phyloP scores from a whole-genome alignment of 2,797 vertebrate species.

The Thamnophis elegans region DNA sequence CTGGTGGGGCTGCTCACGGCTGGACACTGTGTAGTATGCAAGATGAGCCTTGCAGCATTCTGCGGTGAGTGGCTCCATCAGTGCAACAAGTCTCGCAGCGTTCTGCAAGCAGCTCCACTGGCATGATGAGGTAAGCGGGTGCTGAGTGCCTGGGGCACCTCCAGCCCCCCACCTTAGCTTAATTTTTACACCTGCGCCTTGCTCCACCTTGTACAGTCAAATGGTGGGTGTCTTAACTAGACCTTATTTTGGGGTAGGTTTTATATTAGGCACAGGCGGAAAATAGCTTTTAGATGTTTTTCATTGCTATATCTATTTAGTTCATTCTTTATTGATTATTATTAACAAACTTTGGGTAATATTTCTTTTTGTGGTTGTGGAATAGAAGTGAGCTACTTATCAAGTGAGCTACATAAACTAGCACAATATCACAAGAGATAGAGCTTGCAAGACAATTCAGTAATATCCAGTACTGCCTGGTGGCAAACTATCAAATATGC shows the following conservation, averaged over 20 bases:
- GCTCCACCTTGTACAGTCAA: no score
- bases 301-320: constrained; percentile 6
- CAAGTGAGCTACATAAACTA: background rate
- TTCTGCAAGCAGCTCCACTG: no score
- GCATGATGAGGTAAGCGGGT: no score
- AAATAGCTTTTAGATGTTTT: background rate
- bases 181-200: no score
- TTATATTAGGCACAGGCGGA: background rate
- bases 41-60: no score
- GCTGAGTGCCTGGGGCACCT: fast-evolving
- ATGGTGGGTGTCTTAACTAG: no score
- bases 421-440: background rate
- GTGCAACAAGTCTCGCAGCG: no score
- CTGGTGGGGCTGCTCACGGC: no score
- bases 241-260: background rate
- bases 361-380: background rate
- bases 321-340: background rate
- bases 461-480: background rate
- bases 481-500: background rate
- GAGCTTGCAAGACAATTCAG: background rate
- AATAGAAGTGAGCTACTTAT: background rate
- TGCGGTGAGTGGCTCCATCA: no score
- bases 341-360: constrained; percentile 1
- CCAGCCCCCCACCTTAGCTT: no score
- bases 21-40: no score